Evolutionary conservation across 2,113 vertebrate species (phyloP).

Genomic region (Phylloscopus trochilus): DNA sequence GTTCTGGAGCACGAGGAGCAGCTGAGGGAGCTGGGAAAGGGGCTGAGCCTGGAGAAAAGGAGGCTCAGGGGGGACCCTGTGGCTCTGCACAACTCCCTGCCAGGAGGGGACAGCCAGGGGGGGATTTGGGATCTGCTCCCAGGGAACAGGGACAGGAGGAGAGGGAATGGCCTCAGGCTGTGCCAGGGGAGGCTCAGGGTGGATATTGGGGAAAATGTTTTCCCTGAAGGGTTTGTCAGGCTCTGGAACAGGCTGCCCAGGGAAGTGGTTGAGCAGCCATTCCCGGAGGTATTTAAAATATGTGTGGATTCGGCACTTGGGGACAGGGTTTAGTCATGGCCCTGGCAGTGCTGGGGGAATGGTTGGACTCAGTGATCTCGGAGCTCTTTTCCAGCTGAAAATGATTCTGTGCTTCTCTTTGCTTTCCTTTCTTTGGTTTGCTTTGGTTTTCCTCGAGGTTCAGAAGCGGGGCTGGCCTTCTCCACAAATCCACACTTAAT

Average conservation of each 20-base stretch:
- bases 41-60: neutral
- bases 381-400: neutral
- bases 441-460: conserved; percentile 21
- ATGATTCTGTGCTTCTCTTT: neutral
- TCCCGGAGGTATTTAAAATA: neutral
- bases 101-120: accelerated
- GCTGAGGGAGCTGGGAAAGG: neutral
- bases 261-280: neutral
- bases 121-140: accelerated
- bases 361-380: neutral
- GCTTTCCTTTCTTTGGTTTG: neutral
- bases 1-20: accelerated
- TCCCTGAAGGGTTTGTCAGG: neutral
- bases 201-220: neutral
- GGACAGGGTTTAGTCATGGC: neutral
- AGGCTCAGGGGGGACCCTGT: neutral
- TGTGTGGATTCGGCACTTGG: neutral
- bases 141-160: neutral
- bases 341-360: neutral
- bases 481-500: conserved; percentile 19
- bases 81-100: neutral
- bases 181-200: accelerated
- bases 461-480: neutral
- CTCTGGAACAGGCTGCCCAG: neutral
- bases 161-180: neutral